phyloP scores from a whole-genome alignment of 2,888 invertebrate species.

The Nephrocerus scutellatus region DNA sequence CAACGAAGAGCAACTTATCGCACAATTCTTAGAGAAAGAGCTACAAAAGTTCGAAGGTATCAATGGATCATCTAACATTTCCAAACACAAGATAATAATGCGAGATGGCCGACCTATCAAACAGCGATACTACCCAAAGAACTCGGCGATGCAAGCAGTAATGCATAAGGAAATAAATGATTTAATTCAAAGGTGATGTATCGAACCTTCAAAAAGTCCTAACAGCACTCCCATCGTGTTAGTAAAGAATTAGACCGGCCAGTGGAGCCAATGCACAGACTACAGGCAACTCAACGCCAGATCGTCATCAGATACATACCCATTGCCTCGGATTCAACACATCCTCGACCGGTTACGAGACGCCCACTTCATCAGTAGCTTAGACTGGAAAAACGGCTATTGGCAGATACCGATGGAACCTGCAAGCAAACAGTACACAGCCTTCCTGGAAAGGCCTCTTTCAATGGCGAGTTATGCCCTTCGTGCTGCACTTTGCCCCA shows the following conservation, averaged over 20 bases:
- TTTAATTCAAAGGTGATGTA: neutral
- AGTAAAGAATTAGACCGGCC: neutral
- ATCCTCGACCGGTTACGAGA: neutral
- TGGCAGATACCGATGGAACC: neutral
- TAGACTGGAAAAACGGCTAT: too few relatives aligned
- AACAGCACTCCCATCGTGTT: neutral
- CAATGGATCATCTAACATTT: neutral
- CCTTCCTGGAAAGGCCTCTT: too few relatives aligned
- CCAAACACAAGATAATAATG: neutral
- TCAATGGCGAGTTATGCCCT: too few relatives aligned
- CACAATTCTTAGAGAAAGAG: too few relatives aligned
- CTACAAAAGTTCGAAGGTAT: too few relatives aligned
- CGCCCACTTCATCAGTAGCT: neutral
- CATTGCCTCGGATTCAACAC: neutral
- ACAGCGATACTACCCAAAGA: neutral
- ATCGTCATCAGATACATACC: too few relatives aligned
- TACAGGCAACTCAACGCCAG: too few relatives aligned
- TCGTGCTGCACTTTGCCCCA: neutral
- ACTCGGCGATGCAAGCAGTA: neutral
- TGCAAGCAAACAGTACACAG: constrained; percentile 1
- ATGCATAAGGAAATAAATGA: neutral
- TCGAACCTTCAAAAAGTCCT: neutral
- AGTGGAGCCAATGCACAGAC: neutral
- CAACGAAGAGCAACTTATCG: too few relatives aligned
- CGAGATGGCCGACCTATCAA: constrained; percentile 1